phyloP scores from a whole-genome alignment of 2,888 invertebrate species.

The Drosophila atripex region DNA sequence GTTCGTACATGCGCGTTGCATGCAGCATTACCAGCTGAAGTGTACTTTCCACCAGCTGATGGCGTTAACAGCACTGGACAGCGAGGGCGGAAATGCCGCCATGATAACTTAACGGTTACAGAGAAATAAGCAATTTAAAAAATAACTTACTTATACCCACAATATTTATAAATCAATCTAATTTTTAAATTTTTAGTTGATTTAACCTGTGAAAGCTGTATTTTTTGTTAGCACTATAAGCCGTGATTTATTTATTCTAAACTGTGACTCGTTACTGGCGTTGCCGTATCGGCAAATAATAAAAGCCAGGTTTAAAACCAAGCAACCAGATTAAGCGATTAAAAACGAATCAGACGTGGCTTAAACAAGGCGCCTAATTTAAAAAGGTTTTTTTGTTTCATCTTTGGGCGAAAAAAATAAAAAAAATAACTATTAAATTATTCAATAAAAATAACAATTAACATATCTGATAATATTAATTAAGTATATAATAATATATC shows the following conservation, averaged over 20 bases:
- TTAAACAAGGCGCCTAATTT: neutral
- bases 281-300: neutral
- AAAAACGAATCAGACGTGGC: neutral
- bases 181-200: neutral
- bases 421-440: too few relatives aligned
- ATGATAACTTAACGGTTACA: neutral
- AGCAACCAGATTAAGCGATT: neutral
- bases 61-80: neutral
- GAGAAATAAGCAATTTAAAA: neutral
- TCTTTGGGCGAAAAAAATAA: too few relatives aligned
- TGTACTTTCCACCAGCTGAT: conserved; percentile 6
- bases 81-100: neutral
- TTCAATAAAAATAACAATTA: too few relatives aligned
- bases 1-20: neutral
- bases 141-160: neutral
- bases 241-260: neutral
- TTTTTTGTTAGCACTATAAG: neutral
- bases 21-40: neutral
- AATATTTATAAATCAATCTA: neutral
- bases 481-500: too few relatives aligned
- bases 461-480: too few relatives aligned
- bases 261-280: neutral
- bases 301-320: neutral
- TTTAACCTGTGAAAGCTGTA: neutral
- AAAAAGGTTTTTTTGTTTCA: neutral